A percentile compares a stretch with the other conserved stretches of the same genome.
Conservation (phyloP, 2,888 invertebrate genomes). For the Pristionchus japonicus region DNA sequence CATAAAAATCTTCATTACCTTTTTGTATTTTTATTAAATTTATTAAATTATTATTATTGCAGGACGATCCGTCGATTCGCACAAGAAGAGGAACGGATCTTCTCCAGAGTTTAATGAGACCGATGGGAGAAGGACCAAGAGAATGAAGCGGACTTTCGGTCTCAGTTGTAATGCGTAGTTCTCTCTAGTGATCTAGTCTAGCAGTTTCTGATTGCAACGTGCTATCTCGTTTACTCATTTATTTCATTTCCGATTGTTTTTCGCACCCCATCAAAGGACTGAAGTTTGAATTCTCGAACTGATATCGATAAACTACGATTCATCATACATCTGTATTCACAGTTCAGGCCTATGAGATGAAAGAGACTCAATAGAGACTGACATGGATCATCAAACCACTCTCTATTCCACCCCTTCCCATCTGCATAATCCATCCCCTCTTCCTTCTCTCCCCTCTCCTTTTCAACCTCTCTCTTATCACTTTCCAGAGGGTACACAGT, state of each 20-base stretch:
- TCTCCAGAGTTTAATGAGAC: neutral
- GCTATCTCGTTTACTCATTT: neutral
- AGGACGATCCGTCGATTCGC: neutral
- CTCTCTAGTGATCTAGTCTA: too few relatives aligned
- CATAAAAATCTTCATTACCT: too few relatives aligned
- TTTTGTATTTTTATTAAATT: neutral
- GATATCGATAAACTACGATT: neutral
- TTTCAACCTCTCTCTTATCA: neutral
- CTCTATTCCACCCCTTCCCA: neutral
- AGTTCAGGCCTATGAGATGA: too few relatives aligned
- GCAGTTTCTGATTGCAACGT: too few relatives aligned
- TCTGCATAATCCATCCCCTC: conserved; percentile 2
- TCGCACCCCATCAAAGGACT: neutral
- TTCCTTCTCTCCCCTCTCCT: neutral
- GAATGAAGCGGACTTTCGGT: neutral
- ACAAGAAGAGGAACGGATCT: neutral
- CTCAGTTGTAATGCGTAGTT: too few relatives aligned
- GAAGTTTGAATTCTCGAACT: neutral
- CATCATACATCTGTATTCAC: neutral
- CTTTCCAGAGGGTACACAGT: neutral
- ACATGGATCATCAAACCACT: neutral
- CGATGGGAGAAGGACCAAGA: neutral
- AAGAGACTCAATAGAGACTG: neutral
- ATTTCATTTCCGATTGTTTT: too few relatives aligned
- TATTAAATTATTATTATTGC: too few relatives aligned